phyloP scores from a whole-genome alignment of 2,888 invertebrate species.

The Trypoxylon attenuatum region DNA sequence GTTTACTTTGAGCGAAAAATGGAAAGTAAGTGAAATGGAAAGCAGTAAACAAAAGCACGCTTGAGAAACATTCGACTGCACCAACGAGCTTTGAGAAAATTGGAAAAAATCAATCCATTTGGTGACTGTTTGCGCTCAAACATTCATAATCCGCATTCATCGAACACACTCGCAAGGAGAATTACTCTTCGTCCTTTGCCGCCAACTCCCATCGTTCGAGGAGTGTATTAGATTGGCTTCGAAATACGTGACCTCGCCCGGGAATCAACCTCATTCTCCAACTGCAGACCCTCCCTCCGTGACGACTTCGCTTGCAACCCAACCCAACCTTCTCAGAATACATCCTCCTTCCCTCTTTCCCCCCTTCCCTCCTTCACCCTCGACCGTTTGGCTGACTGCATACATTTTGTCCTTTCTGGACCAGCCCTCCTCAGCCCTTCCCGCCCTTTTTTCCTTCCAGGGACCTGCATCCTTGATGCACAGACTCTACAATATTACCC shows the following conservation, averaged over 20 bases:
- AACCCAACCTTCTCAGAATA: constrained; percentile 53
- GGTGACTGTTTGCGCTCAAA: too few species aligned
- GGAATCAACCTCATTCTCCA: constrained; percentile 74
- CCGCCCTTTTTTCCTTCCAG: neutral
- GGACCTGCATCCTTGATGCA: neutral
- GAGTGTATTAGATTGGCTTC: constrained; percentile 73
- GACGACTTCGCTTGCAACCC: constrained; percentile 42
- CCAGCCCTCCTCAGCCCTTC: neutral
- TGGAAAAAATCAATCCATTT: too few species aligned
- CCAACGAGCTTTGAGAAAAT: too few species aligned
- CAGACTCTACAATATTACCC: too few species aligned
- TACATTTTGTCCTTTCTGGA: neutral
- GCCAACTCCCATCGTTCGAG: constrained; percentile 45
- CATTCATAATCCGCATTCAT: too few species aligned
- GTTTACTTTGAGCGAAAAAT: too few species aligned
- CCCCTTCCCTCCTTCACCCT: constrained; percentile 19
- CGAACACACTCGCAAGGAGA: too few species aligned
- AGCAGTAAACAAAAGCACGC: too few species aligned
- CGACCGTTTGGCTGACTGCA: constrained; percentile 1
- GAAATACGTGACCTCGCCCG: constrained; percentile 73
- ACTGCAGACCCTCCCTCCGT: constrained; percentile 51
- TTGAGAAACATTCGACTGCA: too few species aligned
- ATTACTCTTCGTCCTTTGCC: constrained; percentile 51
- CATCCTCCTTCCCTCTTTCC: constrained; percentile 19
- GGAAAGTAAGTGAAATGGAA: too few species aligned